Percentiles rank a stretch among this genome's conserved stretches.
These are phyloP conservation scores for Delia radicum DNA, from an alignment of 1,140 invertebrate genomes.

Conservation along the genomic window DNA sequence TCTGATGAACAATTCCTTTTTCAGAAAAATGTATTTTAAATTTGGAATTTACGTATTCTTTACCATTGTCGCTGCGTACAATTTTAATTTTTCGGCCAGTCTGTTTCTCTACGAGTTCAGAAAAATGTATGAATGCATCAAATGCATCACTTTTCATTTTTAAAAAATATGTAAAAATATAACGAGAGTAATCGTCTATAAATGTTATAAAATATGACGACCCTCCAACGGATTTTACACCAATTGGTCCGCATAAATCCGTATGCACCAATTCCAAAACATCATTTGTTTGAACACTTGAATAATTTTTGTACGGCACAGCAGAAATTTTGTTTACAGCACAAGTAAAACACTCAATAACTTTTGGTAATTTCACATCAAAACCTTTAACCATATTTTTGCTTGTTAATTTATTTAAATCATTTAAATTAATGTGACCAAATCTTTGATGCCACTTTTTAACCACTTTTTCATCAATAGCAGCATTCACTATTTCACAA, in stretches of 20 bases:
- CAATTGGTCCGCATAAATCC: slow-evolving; percentile 50
- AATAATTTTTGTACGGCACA: too few species aligned
- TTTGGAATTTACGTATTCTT: slow-evolving; percentile 45
- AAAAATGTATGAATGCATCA: slow-evolving; percentile 20
- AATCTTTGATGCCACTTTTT: too few species aligned
- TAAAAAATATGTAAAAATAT: too few species aligned
- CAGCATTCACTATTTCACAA: too few species aligned
- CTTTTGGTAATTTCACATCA: too few species aligned
- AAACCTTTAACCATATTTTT: too few species aligned
- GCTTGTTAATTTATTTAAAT: too few species aligned
- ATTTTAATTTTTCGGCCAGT: slow-evolving; percentile 44
- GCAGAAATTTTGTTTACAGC: too few species aligned
- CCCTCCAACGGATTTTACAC: slow-evolving; percentile 34
- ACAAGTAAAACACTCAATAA: too few species aligned
- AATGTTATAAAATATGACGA: slow-evolving; percentile 43
- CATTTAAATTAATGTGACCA: too few species aligned
- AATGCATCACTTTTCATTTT: slow-evolving; percentile 27
- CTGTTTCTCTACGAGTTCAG: slow-evolving; percentile 31
- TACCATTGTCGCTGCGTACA: slow-evolving; percentile 52
- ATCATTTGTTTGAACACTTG: too few species aligned
- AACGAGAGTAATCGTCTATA: slow-evolving; percentile 36
- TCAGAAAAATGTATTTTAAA: slow-evolving; percentile 36
- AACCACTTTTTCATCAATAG: too few species aligned
- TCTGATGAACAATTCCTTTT: slow-evolving; percentile 50
- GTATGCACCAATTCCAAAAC: slow-evolving; percentile 22